Evolutionary conservation across 2,113 vertebrate species (phyloP).

Genomic region (Urocitellus parryii): DNA sequence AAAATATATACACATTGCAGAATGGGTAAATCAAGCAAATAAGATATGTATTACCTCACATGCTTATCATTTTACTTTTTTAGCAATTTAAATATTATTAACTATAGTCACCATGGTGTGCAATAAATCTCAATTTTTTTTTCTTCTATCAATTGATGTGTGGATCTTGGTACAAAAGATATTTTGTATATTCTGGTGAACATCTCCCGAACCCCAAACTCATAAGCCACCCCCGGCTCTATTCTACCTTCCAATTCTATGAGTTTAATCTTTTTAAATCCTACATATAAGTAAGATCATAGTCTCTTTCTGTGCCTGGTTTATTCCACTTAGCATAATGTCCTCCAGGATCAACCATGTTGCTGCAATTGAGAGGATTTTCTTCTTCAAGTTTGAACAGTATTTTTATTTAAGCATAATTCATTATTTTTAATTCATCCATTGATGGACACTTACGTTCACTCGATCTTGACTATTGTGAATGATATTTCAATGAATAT

Average conservation of each 20-base stretch:
- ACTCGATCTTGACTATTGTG: not conserved
- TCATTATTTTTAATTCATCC: not conserved
- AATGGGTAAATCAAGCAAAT: not conserved
- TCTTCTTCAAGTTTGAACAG: not conserved
- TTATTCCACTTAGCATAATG: not conserved
- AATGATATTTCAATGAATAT: not conserved
- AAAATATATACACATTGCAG: not conserved
- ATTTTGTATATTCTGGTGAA: not conserved
- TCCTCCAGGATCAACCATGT: not conserved
- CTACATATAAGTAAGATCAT: not conserved
- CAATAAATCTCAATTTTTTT: not conserved
- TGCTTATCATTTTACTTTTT: not conserved
- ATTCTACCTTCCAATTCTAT: not conserved
- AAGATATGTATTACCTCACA: not conserved
- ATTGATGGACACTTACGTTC: not conserved
- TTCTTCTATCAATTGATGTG: not conserved
- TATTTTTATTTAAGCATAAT: not conserved
- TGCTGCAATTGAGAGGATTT: not conserved
- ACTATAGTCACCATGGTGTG: not conserved
- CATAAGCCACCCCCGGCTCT: accelerated
- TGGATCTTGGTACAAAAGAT: no score
- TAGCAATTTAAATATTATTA: not conserved
- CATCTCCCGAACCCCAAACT: no score
- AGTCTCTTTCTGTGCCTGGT: not conserved
- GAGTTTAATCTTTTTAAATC: not conserved